These are phyloP conservation scores for Ptilorrhoa leucosticta DNA, from an alignment of 2,113 vertebrate species.

Conservation along the genomic window DNA sequence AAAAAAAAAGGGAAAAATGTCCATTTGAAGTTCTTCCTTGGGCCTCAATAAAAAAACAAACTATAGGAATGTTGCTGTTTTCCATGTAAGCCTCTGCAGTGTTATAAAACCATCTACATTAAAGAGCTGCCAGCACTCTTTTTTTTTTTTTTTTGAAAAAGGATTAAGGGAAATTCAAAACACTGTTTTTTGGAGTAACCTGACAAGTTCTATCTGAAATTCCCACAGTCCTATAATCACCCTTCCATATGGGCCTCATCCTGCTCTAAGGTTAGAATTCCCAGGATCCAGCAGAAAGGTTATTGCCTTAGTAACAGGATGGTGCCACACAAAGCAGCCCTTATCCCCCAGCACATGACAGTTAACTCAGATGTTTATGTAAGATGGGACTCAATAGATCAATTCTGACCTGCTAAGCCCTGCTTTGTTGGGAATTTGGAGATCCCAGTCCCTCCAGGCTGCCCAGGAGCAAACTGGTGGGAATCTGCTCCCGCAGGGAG, in stretches of 20 bases:
- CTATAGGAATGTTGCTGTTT: neutral
- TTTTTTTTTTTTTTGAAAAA: neutral
- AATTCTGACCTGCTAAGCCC: conserved; percentile 37
- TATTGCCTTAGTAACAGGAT: conserved; percentile 24
- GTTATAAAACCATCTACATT: neutral
- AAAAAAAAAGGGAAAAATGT: neutral
- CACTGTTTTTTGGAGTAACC: neutral
- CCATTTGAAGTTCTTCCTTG: neutral
- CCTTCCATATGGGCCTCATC: neutral
- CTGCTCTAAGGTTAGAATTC: neutral
- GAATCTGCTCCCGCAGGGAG: neutral
- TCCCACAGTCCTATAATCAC: neutral
- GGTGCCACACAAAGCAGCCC: conserved; percentile 56
- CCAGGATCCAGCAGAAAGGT: neutral
- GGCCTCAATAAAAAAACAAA: neutral
- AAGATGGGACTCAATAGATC: conserved; percentile 51
- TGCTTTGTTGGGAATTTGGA: neutral
- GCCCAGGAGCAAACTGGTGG: neutral
- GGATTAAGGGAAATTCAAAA: neutral
- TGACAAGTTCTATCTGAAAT: neutral
- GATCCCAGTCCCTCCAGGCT: neutral
- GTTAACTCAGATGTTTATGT: conserved; percentile 61
- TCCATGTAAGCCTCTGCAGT: neutral
- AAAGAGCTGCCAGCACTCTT: neutral
- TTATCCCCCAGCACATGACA: conserved; percentile 58